phyloP scores from a whole-genome alignment of 2,797 vertebrate genomes.

The Ctenochaetus hawaiiensis region DNA sequence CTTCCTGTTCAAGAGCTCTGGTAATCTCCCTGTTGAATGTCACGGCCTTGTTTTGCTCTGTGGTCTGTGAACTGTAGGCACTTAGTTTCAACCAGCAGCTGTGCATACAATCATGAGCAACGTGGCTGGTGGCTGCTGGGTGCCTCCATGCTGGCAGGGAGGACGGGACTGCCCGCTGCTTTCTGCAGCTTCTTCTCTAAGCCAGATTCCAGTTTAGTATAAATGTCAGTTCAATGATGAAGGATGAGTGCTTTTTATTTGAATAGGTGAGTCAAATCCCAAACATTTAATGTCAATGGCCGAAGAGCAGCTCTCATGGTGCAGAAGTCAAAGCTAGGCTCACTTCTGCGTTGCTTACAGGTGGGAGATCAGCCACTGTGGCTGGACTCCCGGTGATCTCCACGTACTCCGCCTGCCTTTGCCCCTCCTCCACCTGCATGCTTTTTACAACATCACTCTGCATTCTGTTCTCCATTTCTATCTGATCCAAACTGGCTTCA shows the following conservation, averaged over 20 bases:
- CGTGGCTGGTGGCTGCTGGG: conserved; percentile 37
- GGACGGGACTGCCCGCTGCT: conserved; percentile 21
- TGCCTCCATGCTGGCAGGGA: conserved; percentile 39
- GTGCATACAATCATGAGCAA: conserved; percentile 60
- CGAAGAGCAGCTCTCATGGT: conserved; percentile 55
- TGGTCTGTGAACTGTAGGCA: conserved; percentile 78
- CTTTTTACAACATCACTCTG: conserved; percentile 39
- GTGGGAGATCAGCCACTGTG: conserved; percentile 24
- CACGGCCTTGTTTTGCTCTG: conserved; percentile 80
- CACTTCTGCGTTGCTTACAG: conserved; percentile 44
- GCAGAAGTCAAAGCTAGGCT: conserved; percentile 62
- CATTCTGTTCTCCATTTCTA: conserved; percentile 58
- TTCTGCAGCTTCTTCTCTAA: conserved; percentile 38
- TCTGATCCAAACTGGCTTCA: conserved; percentile 61
- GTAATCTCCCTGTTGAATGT: conserved; percentile 81
- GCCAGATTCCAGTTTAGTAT: conserved; percentile 38
- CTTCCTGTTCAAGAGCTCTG: conserved; percentile 80
- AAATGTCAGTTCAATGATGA: conserved; percentile 39
- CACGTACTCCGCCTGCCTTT: conserved; percentile 34
- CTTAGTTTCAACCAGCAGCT: conserved; percentile 71
- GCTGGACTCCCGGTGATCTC: conserved; percentile 50
- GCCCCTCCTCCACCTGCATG: conserved; percentile 55
- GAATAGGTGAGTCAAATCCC: conserved; percentile 17
- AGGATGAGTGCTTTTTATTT: conserved; percentile 10
- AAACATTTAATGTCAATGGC: conserved; percentile 40